Percentiles rank a stretch among this genome's conserved stretches.
Conservation (phyloP, 1,140 invertebrate genomes). For the Mercenaria mercenaria region DNA sequence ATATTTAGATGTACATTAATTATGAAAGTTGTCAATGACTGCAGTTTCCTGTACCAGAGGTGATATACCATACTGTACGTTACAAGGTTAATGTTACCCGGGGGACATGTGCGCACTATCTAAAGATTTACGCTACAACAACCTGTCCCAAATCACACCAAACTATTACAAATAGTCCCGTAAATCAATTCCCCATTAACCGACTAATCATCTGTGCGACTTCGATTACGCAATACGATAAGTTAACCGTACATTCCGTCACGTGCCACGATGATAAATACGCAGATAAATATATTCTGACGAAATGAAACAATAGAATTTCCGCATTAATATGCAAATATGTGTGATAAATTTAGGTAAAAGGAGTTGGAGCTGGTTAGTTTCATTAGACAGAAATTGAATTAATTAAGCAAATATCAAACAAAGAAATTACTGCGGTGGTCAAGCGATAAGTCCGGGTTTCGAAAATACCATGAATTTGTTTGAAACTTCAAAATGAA, state of each 20-base stretch:
- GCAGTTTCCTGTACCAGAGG: not conserved
- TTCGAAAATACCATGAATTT: too few relatives aligned
- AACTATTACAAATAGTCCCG: not conserved
- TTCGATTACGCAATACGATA: not conserved
- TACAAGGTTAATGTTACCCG: constrained; percentile 30
- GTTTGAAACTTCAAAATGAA: too few relatives aligned
- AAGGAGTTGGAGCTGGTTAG: not conserved
- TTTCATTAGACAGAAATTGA: not conserved
- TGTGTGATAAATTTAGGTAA: not conserved
- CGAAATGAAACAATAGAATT: not conserved
- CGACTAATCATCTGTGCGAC: not conserved
- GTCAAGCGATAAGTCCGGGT: too few relatives aligned
- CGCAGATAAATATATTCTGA: not conserved
- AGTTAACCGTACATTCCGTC: not conserved
- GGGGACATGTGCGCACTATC: not conserved
- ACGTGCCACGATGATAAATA: not conserved
- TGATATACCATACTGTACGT: not conserved
- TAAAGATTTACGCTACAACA: not conserved
- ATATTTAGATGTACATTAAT: constrained; percentile 16
- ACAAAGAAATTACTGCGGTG: not conserved
- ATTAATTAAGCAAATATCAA: not conserved
- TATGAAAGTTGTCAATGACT: not conserved
- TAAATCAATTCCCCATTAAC: not conserved
- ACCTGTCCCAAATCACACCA: not conserved
- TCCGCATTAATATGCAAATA: not conserved